Conservation (phyloP, 1,140 invertebrate genomes). For the Eulimnadia texana region DNA sequence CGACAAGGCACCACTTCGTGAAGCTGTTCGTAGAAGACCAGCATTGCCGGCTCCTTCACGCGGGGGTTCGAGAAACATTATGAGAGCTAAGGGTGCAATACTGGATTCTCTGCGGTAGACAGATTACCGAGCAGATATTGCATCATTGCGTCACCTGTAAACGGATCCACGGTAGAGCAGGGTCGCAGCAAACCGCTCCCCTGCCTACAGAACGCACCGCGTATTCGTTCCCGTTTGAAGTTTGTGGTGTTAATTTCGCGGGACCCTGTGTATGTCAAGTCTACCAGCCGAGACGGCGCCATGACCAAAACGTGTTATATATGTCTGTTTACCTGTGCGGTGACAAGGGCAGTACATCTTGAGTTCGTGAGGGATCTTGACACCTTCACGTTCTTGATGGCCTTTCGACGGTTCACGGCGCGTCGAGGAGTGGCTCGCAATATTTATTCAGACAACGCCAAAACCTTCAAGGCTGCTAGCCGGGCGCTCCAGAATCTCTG, state of each 20-base stretch:
- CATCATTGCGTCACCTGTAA: neutral
- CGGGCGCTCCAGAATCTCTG: constrained; percentile 1
- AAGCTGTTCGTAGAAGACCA: neutral
- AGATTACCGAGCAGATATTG: neutral
- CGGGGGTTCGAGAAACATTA: neutral
- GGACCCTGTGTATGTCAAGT: constrained; percentile 26
- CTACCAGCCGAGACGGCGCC: constrained; percentile 23
- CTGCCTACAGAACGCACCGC: constrained; percentile 9
- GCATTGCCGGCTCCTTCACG: neutral
- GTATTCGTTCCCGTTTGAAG: constrained; percentile 12
- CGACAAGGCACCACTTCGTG: neutral
- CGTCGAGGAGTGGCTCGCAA: constrained; percentile 22
- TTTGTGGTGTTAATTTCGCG: constrained; percentile 25
- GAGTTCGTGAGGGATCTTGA: constrained; percentile 26
- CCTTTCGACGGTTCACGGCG: constrained; percentile 26
- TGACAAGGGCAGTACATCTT: constrained; percentile 25
- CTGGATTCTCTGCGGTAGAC: constrained; percentile 2
- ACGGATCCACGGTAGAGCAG: neutral
- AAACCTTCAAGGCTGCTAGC: constrained; percentile 22
- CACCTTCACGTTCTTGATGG: constrained; percentile 23
- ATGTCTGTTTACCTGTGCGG: constrained; percentile 27
- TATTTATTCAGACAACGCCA: constrained; percentile 26
- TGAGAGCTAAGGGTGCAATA: neutral
- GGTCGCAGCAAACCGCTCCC: neutral
- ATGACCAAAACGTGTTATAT: constrained; percentile 25